Conservation (phyloP, 2,888 invertebrate species). For the Ditula angustiorana region DNA sequence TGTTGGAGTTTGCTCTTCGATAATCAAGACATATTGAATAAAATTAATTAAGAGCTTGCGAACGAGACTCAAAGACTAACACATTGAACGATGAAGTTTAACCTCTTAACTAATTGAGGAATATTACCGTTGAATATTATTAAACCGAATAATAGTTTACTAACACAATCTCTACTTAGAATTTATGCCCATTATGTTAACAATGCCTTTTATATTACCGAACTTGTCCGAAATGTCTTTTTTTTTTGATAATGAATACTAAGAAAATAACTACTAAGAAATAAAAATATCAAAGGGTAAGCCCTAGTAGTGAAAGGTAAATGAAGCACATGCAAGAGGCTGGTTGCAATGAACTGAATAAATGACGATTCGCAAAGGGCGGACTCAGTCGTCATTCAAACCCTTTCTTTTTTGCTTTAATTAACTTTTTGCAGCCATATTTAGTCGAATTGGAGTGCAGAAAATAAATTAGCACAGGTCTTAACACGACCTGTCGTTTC, state of each 20-base stretch:
- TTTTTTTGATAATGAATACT: too few relatives aligned
- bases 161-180: too few relatives aligned
- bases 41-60: slow-evolving; percentile 30
- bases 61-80: slow-evolving; percentile 29
- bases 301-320: slow-evolving; percentile 50
- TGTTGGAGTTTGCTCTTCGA: slow-evolving; percentile 13
- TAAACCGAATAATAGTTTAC: background rate
- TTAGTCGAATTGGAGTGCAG: slow-evolving; percentile 41
- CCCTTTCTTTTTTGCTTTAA: slow-evolving; percentile 70
- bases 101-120: background rate
- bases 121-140: background rate
- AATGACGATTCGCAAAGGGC: slow-evolving; percentile 75
- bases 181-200: too few relatives aligned
- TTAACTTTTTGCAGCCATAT: slow-evolving; percentile 69
- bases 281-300: slow-evolving; percentile 32
- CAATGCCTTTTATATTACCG: too few relatives aligned
- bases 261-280: background rate
- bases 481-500: slow-evolving; percentile 30
- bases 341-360: slow-evolving; percentile 63
- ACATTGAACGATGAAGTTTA: background rate
- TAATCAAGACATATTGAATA: slow-evolving; percentile 28
- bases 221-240: too few relatives aligned
- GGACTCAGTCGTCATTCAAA: slow-evolving; percentile 72
- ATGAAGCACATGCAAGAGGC: slow-evolving; percentile 70
- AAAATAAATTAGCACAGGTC: slow-evolving; percentile 39